Base-by-base conservation (phyloP, 2,113 vertebrate genomes). In the Anthoscopus minutus region DNA sequence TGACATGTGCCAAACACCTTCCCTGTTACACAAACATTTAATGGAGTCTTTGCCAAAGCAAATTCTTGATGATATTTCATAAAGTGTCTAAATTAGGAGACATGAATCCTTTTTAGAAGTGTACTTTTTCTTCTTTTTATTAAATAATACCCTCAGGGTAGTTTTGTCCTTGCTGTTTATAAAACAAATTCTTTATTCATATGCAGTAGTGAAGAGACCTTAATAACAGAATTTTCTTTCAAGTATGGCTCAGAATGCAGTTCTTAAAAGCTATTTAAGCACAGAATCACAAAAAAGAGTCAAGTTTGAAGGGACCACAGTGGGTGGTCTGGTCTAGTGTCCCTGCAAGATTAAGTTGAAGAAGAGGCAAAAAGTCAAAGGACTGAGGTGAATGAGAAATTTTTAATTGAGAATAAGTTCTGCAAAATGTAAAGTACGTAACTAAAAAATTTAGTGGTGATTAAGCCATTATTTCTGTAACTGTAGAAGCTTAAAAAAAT, bases 341-440 rank as follows among this genome's bases (percentile, higher is more conserved):
- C n/a, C n/a, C n/a, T n/a, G n/a, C 78, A 76, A 35, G 69, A 57
- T 51, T 58, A 79, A 94, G 44, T 21, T 50, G 76, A 81, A 92
- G 71, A 91, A 84, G 85, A 83, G 37, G 51, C 25, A 77, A 83
- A 95, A 97, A 85, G 66, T 87, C 79, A 92, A 81, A 93, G 51
- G 67, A 89, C 35, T n/a, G 89, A 95, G 87, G 60, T 69, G 85
- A 77, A 92, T 77, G 70, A 45, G 25, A 81, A 95, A 74, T 35
- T 58, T 56, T 51, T 80, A 85, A 80, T 27, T 88, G 51, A 48
- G 35, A 72, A 74, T 27, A 38, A 56, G 19, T 60, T 44, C 11
- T 81, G 20, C 54, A 83, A 78, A 71, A 9, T 42, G 42, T 47
- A 78, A 89, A 51, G 24, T 56, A 42, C 13, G 67, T 15, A 80